These are phyloP conservation scores for Cromileptes altivelis DNA, from an alignment of 2,113 vertebrate genomes.

Conservation along the genomic window DNA sequence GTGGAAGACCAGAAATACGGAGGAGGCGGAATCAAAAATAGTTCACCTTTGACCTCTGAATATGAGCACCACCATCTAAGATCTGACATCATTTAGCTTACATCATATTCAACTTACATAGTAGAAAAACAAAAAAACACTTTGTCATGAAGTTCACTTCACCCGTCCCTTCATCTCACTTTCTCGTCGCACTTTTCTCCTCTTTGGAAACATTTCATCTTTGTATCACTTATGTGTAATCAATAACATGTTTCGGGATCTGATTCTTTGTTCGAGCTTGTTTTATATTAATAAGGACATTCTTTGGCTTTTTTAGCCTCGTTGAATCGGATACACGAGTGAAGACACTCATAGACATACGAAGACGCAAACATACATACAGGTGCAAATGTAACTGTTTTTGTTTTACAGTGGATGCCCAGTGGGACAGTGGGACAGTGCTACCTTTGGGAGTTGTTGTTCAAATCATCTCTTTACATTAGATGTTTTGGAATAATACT, in stretches of 20 bases:
- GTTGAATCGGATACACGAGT: not conserved
- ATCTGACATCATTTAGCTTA: conserved; percentile 34
- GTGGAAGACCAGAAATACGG: conserved; percentile 1
- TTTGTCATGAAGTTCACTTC: conserved; percentile 32
- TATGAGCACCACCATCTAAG: conserved; percentile 23
- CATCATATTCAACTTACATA: conserved; percentile 21
- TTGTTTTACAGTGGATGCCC: conserved; percentile 30
- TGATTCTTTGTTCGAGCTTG: conserved; percentile 49
- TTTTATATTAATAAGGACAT: conserved; percentile 18
- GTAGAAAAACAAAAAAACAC: conserved; percentile 5
- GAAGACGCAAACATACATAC: conserved; percentile 28
- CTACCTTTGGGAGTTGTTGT: conserved; percentile 56
- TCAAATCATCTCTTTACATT: conserved; percentile 23
- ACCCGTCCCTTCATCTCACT: conserved; percentile 18
- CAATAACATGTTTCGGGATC: not conserved
- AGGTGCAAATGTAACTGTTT: conserved; percentile 54
- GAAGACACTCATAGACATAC: conserved; percentile 11
- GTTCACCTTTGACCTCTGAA: conserved; percentile 28
- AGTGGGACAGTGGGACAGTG: conserved; percentile 38
- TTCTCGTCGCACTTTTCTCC: not conserved
- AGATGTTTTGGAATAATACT: conserved; percentile 1
- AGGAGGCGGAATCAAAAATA: conserved; percentile 37
- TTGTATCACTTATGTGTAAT: conserved; percentile 10
- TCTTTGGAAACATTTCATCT: conserved; percentile 37
- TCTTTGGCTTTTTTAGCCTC: conserved; percentile 57